Conservation (phyloP, 2,113 vertebrate species). For the Plecturocebus donacophilus region DNA sequence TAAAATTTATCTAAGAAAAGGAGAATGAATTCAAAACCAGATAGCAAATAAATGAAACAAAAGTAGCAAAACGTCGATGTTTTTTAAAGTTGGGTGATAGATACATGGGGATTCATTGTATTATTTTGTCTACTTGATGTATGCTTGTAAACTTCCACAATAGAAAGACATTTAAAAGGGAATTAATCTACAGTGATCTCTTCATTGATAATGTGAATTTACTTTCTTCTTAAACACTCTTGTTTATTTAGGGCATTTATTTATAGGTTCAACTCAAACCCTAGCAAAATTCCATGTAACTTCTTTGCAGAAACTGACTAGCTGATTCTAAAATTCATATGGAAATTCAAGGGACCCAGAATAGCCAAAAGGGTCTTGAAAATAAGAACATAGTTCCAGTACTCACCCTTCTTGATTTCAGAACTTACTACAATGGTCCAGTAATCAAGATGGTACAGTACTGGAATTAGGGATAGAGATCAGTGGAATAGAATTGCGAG, state of each 20-base stretch:
- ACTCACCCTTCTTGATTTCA: not conserved
- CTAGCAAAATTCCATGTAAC: not conserved
- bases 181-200: not conserved
- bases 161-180: not conserved
- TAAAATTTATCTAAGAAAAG: not conserved
- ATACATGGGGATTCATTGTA: not conserved
- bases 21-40: not conserved
- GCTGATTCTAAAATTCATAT: not conserved
- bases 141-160: not conserved
- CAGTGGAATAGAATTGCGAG: not conserved
- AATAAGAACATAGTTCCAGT: not conserved
- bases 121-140: not conserved
- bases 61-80: not conserved
- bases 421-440: not conserved
- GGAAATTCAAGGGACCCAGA: not conserved
- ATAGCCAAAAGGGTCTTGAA: not conserved
- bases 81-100: not conserved
- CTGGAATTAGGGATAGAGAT: not conserved
- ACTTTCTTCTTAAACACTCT: not conserved
- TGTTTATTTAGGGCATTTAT: not conserved
- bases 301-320: not conserved
- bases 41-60: not conserved
- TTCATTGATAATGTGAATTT: not conserved
- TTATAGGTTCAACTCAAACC: not conserved
- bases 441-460: not conserved